A percentile compares a stretch with the other conserved stretches of the same genome.
These are phyloP conservation scores for Scolopax mira DNA, from an alignment of 2,113 vertebrate species.

Conservation along the genomic window DNA sequence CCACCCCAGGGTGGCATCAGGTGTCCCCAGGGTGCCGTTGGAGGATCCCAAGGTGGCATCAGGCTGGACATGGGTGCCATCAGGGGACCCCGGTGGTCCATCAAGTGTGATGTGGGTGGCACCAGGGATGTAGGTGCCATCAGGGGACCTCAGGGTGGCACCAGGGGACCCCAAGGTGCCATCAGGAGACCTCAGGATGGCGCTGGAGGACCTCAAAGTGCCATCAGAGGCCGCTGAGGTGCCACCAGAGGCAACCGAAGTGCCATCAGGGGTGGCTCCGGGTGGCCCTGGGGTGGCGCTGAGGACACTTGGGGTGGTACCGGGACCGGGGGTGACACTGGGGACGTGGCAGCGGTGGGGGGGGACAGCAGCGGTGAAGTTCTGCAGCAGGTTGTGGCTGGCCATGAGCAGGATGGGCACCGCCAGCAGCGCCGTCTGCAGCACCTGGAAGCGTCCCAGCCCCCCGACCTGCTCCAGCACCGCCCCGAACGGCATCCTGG, in stretches of 20 bases:
- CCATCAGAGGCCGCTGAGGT: background rate
- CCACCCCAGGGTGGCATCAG: background rate
- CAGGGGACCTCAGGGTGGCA: background rate
- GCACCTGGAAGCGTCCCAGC: conserved; percentile 79
- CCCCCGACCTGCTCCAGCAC: conserved; percentile 77
- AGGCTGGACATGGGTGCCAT: accelerated
- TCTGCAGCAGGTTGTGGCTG: conserved; percentile 85
- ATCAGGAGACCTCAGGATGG: background rate
- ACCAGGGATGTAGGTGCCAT: background rate
- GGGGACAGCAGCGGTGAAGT: conserved; percentile 78
- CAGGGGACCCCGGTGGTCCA: accelerated
- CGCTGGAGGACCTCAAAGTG: background rate
- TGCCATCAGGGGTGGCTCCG: background rate
- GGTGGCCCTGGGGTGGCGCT: background rate
- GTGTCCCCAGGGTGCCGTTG: background rate
- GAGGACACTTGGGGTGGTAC: background rate
- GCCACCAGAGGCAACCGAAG: accelerated
- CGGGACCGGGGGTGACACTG: accelerated
- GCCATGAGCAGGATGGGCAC: conserved; percentile 80
- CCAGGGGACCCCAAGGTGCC: background rate
- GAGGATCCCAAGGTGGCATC: background rate
- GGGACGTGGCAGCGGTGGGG: conserved; percentile 67
- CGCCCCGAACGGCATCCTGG: conserved; percentile 74
- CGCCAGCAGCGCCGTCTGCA: conserved; percentile 73
- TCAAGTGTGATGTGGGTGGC: accelerated